These are phyloP conservation scores for Enteromius thamalakanensis DNA, from an alignment of 2,797 vertebrate species.

Conservation along the genomic window DNA sequence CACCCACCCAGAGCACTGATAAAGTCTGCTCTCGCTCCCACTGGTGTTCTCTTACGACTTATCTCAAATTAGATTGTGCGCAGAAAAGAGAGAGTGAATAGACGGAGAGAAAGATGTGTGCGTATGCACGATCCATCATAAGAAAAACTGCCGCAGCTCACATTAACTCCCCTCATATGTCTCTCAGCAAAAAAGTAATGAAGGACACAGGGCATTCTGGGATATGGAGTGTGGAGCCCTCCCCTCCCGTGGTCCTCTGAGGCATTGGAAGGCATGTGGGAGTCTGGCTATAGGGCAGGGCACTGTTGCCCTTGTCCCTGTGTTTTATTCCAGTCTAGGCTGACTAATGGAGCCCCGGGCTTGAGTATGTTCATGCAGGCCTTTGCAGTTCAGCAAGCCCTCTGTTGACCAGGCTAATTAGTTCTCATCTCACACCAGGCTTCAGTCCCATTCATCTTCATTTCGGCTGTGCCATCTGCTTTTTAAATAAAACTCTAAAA, in stretches of 20 bases:
- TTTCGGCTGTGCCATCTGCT: conserved; percentile 79
- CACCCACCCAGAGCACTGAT: conserved; percentile 77
- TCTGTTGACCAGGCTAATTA: conserved; percentile 82
- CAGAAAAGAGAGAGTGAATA: conserved; percentile 67
- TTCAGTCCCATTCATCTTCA: conserved; percentile 77
- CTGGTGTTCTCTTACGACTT: conserved; percentile 74
- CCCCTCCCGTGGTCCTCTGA: conserved; percentile 54
- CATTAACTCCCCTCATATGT: conserved; percentile 69
- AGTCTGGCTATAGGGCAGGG: conserved; percentile 26
- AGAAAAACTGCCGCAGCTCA: conserved; percentile 57
- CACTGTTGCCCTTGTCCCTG: conserved; percentile 68
- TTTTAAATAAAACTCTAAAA: conserved; percentile 79
- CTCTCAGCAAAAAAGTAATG: conserved; percentile 76
- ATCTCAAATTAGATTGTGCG: conserved; percentile 79
- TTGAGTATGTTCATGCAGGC: conserved; percentile 75
- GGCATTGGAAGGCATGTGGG: background rate
- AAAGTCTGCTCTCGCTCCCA: conserved; percentile 65
- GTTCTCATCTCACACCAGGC: conserved; percentile 75
- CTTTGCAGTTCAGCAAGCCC: conserved; percentile 77
- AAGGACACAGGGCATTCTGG: conserved; percentile 73
- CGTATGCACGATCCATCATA: conserved; percentile 71
- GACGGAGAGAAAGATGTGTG: conserved; percentile 65
- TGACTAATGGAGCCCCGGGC: conserved; percentile 79
- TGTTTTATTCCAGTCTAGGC: conserved; percentile 69
- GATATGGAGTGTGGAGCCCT: conserved; percentile 66